Evolutionary conservation across 1,140 invertebrate genomes (phyloP), one percentile per base, ranked within the genome.

Genomic region (Pissodes strobi): DNA sequence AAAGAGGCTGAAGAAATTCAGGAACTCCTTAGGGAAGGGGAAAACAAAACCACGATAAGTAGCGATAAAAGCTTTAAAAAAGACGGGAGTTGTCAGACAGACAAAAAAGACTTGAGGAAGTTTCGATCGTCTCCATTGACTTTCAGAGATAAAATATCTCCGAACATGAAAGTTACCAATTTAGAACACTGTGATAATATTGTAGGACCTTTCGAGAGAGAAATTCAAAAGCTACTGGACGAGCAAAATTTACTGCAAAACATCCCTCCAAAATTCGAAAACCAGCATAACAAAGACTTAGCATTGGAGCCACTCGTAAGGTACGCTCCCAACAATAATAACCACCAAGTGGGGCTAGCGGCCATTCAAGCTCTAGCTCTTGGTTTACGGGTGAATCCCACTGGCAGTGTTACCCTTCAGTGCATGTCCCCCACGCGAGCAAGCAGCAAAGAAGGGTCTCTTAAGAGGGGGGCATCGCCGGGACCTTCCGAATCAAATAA

Each of bases 171-270:
- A 68, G 69, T 79, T 18, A 78, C 81, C 57, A 84, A 82, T 52
- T 74, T 75, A 2, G 78, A 81, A 37, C 75, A 73, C 22, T 81
- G 79, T 62, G 78, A 79, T 5, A 69, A 72, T 23, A 61, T 72
- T 25, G 72, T 79, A 18, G 85, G 83, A 38, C 87, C 87, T 4
- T 88, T 88, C 71, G 87, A 89, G 78, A 82, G 86, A 70, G 88
- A 90, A 73, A 87, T 90, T 64, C 87, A 89, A 78, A 87, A 87
- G 75, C 79, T 90, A 60, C 78, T 90, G 41, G 88, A 90, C 71
- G 87, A 89, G 70, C 86, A 87, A 73, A 86, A 85, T 76, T 74
- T 87, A 23, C 78, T 86, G 22, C 83, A 84, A 70, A 82, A 80
- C 67, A 84, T 81, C 72, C 82, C 84, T 15, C 80, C 81, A 5